A percentile compares a stretch with the other conserved stretches of the same genome.
These are phyloP conservation scores for Aporophyla lueneburgensis DNA, from an alignment of 2,888 invertebrate species.

Conservation along the genomic window DNA sequence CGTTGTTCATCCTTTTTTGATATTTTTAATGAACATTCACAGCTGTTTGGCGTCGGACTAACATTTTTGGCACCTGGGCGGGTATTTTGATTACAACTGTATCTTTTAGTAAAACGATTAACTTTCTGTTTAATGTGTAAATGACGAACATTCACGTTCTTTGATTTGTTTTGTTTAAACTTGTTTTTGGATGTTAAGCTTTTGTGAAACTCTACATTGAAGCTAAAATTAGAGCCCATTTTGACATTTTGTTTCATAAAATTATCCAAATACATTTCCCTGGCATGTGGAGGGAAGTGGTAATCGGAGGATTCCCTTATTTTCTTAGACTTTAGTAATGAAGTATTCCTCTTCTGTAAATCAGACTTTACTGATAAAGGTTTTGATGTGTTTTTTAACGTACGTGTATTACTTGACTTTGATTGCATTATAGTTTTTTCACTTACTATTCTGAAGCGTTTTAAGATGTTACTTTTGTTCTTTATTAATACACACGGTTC, in stretches of 20 bases:
- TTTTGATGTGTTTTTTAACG: constrained; percentile 16
- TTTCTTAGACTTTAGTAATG: constrained; percentile 22
- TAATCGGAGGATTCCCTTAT: constrained; percentile 20
- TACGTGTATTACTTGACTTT: constrained; percentile 32
- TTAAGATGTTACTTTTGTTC: constrained; percentile 4
- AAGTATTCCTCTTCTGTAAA: constrained; percentile 3
- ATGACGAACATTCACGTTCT: constrained; percentile 12
- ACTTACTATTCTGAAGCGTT: constrained; percentile 7
- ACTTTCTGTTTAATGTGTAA: constrained; percentile 16
- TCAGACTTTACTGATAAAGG: constrained; percentile 25
- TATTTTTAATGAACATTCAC: constrained; percentile 33
- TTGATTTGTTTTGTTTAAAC: constrained; percentile 1
- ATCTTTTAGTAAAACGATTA: neutral
- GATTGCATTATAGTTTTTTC: constrained; percentile 34
- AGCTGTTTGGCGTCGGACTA: constrained; percentile 2
- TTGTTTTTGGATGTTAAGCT: neutral
- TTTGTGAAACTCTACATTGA: constrained; percentile 45
- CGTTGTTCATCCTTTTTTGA: constrained; percentile 22
- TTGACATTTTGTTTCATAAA: constrained; percentile 12
- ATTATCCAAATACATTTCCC: constrained; percentile 1
- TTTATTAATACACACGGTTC: constrained; percentile 15
- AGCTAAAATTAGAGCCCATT: constrained; percentile 47
- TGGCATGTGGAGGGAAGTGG: constrained; percentile 7
- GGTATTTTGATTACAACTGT: neutral
- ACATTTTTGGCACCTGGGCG: neutral